phyloP scores from a whole-genome alignment of 2,888 invertebrate genomes.

The Ormyrus nitidulus region DNA sequence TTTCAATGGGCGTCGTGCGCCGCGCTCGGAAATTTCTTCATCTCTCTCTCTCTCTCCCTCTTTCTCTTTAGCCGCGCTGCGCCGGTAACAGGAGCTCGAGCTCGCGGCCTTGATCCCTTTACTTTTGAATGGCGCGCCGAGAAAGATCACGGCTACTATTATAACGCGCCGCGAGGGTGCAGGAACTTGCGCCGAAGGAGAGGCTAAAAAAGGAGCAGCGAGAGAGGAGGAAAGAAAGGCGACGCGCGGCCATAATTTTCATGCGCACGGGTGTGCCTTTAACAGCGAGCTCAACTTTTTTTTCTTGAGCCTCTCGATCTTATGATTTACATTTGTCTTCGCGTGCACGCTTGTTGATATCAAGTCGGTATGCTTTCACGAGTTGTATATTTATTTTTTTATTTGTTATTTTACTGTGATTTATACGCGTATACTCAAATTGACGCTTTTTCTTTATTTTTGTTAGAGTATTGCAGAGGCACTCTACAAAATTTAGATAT shows the following conservation, averaged over 20 bases:
- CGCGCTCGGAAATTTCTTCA: conserved; percentile 6
- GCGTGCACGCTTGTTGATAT: not conserved
- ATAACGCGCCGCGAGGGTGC: conserved; percentile 8
- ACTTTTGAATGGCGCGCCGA: conserved; percentile 2
- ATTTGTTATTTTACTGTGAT: too few relatives aligned
- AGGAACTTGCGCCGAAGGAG: not conserved
- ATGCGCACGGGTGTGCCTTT: conserved; percentile 31
- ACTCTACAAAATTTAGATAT: too few relatives aligned
- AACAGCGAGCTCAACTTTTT: not conserved
- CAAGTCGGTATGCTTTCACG: not conserved
- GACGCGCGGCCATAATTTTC: conserved; percentile 37
- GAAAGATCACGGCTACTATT: conserved; percentile 50
- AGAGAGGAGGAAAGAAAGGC: conserved; percentile 21
- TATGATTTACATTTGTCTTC: conserved; percentile 16
- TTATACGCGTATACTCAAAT: too few relatives aligned
- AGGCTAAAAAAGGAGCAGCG: conserved; percentile 3
- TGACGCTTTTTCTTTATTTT: too few relatives aligned
- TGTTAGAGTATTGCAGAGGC: too few relatives aligned
- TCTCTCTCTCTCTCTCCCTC: conserved; percentile 9
- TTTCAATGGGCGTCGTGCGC: conserved; percentile 22
- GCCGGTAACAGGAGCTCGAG: conserved; percentile 43
- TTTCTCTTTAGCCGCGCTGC: not conserved
- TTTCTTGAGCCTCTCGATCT: not conserved
- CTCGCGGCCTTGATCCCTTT: conserved; percentile 51
- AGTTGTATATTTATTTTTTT: too few relatives aligned